Conservation (phyloP, 2,797 vertebrate species). For the Scarus forsteni region DNA sequence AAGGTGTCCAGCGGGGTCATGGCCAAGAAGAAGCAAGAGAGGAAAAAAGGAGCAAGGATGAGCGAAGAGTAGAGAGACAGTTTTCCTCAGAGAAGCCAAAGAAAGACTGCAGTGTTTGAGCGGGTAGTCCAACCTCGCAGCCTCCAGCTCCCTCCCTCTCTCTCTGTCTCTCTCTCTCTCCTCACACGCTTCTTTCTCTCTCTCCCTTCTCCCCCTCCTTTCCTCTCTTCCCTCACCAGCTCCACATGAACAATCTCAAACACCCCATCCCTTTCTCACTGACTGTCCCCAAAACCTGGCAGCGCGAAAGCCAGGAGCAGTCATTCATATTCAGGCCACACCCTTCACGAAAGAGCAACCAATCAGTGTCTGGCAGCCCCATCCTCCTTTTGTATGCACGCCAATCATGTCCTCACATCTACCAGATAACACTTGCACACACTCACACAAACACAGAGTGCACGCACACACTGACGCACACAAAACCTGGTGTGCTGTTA, state of each 20-base stretch:
- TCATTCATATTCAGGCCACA: constrained; percentile 79
- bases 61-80: constrained; percentile 57
- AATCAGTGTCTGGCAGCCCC: constrained; percentile 66
- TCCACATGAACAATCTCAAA: constrained; percentile 54
- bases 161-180: constrained; percentile 57
- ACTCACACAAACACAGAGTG: background rate
- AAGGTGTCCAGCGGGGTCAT: constrained; percentile 72
- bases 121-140: constrained; percentile 76
- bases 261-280: constrained; percentile 66
- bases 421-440: constrained; percentile 33
- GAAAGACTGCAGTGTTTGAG: constrained; percentile 84
- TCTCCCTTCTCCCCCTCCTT: constrained; percentile 27
- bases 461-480: constrained; percentile 14
- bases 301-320: constrained; percentile 64
- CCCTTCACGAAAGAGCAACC: constrained; percentile 68
- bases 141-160: constrained; percentile 77
- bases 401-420: constrained; percentile 58
- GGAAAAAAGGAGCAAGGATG: constrained; percentile 42
- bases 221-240: constrained; percentile 63
- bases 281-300: constrained; percentile 75
- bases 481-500: constrained; percentile 53
- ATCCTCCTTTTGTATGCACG: constrained; percentile 57
- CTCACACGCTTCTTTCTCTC: constrained; percentile 62
- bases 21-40: constrained; percentile 29
- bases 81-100: constrained; percentile 76